These are phyloP conservation scores for Aphis craccivora DNA, from an alignment of 1,140 invertebrate species.

Conservation along the genomic window DNA sequence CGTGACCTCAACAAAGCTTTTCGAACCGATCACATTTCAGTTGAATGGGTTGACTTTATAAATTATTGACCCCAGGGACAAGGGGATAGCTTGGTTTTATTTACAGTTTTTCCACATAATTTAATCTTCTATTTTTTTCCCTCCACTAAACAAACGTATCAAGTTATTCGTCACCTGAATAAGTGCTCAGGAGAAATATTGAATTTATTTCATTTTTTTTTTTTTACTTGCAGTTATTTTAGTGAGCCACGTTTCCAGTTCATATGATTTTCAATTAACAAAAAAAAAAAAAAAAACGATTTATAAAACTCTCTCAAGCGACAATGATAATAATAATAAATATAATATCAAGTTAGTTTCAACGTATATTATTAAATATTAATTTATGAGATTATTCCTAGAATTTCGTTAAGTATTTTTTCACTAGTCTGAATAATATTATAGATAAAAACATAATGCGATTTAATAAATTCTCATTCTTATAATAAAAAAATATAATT, in stretches of 20 bases:
- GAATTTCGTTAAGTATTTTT: neutral
- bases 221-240: neutral
- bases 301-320: neutral
- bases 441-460: neutral
- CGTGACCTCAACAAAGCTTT: constrained; percentile 50
- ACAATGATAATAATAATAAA: neutral
- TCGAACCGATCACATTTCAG: constrained; percentile 53
- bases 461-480: neutral
- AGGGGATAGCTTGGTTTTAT: constrained; percentile 48
- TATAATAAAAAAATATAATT: neutral
- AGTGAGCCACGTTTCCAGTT: neutral
- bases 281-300: neutral
- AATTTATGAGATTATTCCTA: neutral
- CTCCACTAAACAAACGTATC: constrained; percentile 23
- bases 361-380: neutral
- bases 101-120: constrained; percentile 56
- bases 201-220: neutral
- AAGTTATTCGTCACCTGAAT: constrained; percentile 48
- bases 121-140: constrained; percentile 47
- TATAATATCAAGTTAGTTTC: neutral
- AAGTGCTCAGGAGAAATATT: neutral
- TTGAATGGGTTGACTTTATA: constrained; percentile 53
- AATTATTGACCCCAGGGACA: constrained; percentile 43
- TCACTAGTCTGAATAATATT: neutral
- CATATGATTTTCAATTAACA: constrained; percentile 17